These are phyloP conservation scores for Oophaga sylvatica DNA, from an alignment of 2,797 vertebrate genomes.

Conservation along the genomic window DNA sequence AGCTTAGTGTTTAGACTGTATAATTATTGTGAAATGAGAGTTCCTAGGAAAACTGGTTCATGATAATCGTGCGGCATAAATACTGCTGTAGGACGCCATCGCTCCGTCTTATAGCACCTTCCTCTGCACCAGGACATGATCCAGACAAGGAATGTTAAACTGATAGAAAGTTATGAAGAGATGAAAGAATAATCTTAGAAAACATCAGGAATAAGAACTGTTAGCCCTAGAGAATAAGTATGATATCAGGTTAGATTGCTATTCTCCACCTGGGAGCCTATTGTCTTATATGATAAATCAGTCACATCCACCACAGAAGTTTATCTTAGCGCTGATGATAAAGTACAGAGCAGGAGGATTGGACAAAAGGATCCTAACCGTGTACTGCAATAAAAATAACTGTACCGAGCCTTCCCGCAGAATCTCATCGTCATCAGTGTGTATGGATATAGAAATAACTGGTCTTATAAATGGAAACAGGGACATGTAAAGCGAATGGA, in stretches of 20 bases:
- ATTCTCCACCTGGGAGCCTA: neutral
- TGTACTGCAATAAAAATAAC: slow-evolving; percentile 54
- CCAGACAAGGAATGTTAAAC: neutral
- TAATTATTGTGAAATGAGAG: no score
- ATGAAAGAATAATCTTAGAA: neutral
- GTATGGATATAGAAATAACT: slow-evolving; percentile 55
- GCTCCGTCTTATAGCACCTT: neutral
- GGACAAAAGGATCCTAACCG: slow-evolving; percentile 24
- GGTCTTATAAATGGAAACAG: slow-evolving; percentile 57
- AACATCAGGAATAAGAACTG: neutral
- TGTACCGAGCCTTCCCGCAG: slow-evolving; percentile 11
- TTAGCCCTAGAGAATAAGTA: neutral
- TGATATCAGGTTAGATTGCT: slow-evolving; percentile 2
- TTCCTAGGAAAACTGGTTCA: no score
- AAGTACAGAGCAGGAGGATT: slow-evolving; percentile 38
- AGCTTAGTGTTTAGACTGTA: no score
- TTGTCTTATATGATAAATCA: slow-evolving; percentile 37
- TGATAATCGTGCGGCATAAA: no score
- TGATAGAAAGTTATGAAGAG: neutral
- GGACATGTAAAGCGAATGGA: slow-evolving; percentile 49
- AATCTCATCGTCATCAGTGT: slow-evolving; percentile 54
- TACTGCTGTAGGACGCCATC: neutral
- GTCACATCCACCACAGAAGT: slow-evolving; percentile 14
- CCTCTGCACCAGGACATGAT: neutral
- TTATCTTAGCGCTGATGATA: slow-evolving; percentile 31